A percentile compares a stretch with the other conserved stretches of the same genome.
Conservation (phyloP, 2,113 vertebrate species). For the Recurvirostra avosetta region DNA sequence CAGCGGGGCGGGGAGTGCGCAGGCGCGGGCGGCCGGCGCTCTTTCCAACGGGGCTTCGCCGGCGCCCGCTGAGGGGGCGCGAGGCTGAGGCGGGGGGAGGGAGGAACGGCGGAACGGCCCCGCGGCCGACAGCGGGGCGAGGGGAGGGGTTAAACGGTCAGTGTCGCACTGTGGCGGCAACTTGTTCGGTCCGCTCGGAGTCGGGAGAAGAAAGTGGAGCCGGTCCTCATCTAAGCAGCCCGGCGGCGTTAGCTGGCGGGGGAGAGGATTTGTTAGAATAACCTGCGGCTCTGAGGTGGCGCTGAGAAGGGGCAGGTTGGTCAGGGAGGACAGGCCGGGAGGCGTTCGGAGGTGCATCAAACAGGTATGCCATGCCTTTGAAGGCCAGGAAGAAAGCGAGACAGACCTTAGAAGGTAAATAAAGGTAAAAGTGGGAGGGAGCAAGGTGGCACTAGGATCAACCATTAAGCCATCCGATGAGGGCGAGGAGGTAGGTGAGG, state of each 20-base stretch:
- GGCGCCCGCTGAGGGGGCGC: too few relatives aligned
- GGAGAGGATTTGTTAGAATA: rapidly evolving
- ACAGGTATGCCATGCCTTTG: background rate
- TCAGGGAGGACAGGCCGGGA: background rate
- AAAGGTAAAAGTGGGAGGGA: background rate
- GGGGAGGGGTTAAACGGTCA: rapidly evolving
- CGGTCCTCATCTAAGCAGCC: rapidly evolving
- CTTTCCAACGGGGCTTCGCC: too few relatives aligned
- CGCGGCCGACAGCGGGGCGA: background rate
- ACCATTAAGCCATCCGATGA: background rate
- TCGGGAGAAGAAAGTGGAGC: background rate
- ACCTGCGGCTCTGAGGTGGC: background rate
- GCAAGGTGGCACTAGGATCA: background rate
- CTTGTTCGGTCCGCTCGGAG: background rate
- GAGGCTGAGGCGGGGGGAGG: background rate
- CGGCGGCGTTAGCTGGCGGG: rapidly evolving
- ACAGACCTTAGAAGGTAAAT: background rate
- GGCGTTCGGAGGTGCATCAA: background rate
- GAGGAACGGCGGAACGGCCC: background rate
- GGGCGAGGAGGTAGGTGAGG: background rate
- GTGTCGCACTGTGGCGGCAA: rapidly evolving
- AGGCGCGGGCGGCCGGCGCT: background rate
- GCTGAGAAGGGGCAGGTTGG: background rate
- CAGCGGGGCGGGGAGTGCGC: background rate
- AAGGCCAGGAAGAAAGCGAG: background rate